These are phyloP conservation scores for Premnoplex brunnescens DNA, from an alignment of 2,797 vertebrate genomes.

Conservation along the genomic window DNA sequence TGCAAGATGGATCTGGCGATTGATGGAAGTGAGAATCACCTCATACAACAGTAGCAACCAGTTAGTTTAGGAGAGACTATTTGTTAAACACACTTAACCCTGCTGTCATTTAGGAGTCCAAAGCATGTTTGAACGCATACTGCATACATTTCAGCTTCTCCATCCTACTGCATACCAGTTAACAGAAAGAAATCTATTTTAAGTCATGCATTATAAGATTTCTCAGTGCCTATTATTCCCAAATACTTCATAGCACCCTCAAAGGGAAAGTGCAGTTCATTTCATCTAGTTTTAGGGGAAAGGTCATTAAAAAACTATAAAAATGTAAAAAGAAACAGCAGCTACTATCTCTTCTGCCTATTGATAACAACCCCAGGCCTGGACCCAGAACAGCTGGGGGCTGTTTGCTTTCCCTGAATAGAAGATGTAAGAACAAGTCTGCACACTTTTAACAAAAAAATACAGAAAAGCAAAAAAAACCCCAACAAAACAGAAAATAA, in stretches of 20 bases:
- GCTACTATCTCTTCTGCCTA: not conserved
- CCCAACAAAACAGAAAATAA: not conserved
- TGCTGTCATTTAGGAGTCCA: constrained; percentile 68
- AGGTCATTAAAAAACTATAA: not conserved
- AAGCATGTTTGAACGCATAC: constrained; percentile 64
- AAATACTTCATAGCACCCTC: constrained; percentile 6
- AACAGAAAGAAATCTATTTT: constrained; percentile 57
- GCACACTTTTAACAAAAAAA: not conserved
- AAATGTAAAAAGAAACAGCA: not conserved
- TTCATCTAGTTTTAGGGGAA: constrained; percentile 24
- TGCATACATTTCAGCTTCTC: constrained; percentile 9
- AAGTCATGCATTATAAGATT: constrained; percentile 46
- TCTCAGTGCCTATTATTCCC: constrained; percentile 47
- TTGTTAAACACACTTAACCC: constrained; percentile 55
- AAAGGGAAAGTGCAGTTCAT: not conserved
- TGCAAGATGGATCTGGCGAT: constrained; percentile 89
- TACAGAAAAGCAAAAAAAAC: too few species aligned
- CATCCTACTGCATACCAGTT: constrained; percentile 12
- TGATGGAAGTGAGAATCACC: constrained; percentile 70
- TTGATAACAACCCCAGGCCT: not conserved
- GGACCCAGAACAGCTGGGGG: not conserved
- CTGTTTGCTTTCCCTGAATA: not conserved
- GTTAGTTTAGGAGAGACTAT: constrained; percentile 58
- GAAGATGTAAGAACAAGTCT: not conserved
- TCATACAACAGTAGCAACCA: not conserved